Percentiles rank a stretch among this genome's conserved stretches.
phyloP scores from a whole-genome alignment of 2,797 vertebrate genomes.

The Megalops cyprinoides region DNA sequence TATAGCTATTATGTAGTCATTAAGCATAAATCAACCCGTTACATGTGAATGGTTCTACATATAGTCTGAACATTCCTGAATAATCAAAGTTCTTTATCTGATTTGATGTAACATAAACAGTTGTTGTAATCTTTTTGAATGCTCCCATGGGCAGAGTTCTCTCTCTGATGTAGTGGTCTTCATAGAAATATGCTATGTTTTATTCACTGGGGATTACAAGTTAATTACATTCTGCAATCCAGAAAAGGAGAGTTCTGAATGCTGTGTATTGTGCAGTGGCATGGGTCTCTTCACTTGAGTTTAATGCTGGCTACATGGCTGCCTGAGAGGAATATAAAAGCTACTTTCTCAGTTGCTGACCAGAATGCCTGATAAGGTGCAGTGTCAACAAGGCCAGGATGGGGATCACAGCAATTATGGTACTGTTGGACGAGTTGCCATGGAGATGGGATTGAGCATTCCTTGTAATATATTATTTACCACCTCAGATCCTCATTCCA shows the following conservation, averaged over 20 bases:
- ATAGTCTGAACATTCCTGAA: constrained; percentile 37
- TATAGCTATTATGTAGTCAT: constrained; percentile 41
- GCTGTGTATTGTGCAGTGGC: constrained; percentile 49
- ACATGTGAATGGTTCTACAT: constrained; percentile 38
- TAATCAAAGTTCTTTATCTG: constrained; percentile 47
- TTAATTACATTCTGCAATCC: constrained; percentile 54
- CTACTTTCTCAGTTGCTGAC: constrained; percentile 75
- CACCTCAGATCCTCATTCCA: constrained; percentile 73
- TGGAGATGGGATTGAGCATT: constrained; percentile 83
- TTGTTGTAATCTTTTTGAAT: constrained; percentile 35
- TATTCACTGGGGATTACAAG: constrained; percentile 50
- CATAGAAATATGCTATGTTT: constrained; percentile 43
- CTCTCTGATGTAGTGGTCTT: constrained; percentile 37
- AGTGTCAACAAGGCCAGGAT: constrained; percentile 79
- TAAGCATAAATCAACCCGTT: constrained; percentile 31
- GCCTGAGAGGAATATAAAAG: constrained; percentile 76
- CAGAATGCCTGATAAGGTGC: constrained; percentile 81
- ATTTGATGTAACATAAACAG: constrained; percentile 44
- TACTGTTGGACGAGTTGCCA: constrained; percentile 81
- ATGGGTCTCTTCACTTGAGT: constrained; percentile 57
- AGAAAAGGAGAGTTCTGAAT: constrained; percentile 48
- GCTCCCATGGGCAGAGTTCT: constrained; percentile 1
- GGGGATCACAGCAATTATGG: constrained; percentile 81
- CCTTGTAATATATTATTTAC: constrained; percentile 85
- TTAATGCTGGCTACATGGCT: constrained; percentile 62